Evolutionary conservation across 1,140 invertebrate species (phyloP), one percentile per base, ranked within the genome.

Genomic region (Limonius californicus): DNA sequence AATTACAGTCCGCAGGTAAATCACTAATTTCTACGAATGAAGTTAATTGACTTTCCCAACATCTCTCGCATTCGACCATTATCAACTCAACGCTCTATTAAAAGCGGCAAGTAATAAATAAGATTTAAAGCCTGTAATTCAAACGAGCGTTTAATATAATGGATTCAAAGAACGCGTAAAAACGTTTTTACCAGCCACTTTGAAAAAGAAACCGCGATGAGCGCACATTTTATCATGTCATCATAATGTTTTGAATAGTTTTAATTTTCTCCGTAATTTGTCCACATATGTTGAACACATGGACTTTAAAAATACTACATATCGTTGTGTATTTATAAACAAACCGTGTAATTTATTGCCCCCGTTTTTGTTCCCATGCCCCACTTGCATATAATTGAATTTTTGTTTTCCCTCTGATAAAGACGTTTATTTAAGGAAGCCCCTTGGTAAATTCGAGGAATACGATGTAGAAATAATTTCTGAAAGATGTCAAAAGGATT

Each of bases 71-170:
- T n/a, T n/a, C n/a, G n/a, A n/a, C n/a, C 42, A 3, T 45, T 18
- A 45, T 45, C 42, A 45, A 45, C 42, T 45, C n/a, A 45, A 18
- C 42, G 42, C 42, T n/a, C 12, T 45, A 45, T 45, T 45, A 45
- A 45, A 45, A 45, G 16, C 42, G n/a, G 42, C 14, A 15, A 18
- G 42, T n/a, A 18, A 18, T 45, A 45, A 45, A 45, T 45, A 45
- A 45, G 42, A 45, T 45, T 45, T 45, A 45, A 18, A 6, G 42
- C 42, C 12, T 45, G 42, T 45, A 45, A 45, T 12, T 45, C 42
- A 45, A 45, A 45, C 42, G 42, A 18, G 42, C 42, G 42, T 45
- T 45, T 45, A 45, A 45, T 45, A 12, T 45, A 45, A 45, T 45
- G 42, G 42, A 15, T 45, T 45, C 42, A 45, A 45, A 45, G 42